Base-by-base conservation (phyloP, 2,797 vertebrate species). In the Champsocephalus esox region DNA sequence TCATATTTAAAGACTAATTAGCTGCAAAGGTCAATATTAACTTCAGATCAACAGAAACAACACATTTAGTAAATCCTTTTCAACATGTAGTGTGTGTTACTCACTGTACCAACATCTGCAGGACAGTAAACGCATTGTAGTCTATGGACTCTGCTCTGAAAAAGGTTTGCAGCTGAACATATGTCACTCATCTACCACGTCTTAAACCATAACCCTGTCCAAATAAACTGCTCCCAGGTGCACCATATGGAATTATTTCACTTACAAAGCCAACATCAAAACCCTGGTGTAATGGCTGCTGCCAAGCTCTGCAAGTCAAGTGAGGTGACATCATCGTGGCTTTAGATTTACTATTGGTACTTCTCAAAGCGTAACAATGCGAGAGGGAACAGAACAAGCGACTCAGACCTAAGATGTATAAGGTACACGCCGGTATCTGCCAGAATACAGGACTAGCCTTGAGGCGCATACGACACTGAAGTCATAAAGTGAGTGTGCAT, bases 181-280 rank as follows among this genome's bases (percentile, higher is more conserved):
- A 48, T 79, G 80, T 59, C 78, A 69, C 74, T 82, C 81, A 75
- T 83, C 75, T 70, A 61, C 56, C 45, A 56, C 14, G 45, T 51
- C 75, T 66, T 61, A 59, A 73, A 86, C 66, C 34, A 44, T 38
- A 83, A 76, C 60, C 66, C 66, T 43, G 75, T 73, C 70, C 71
- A 84, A 83, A 86, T 73, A 73, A 77, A 49, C 46, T 52, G 5
- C 68, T 41, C 55, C 84, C 87, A 91, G 87, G 81, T 84, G 87
- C 65, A 60, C 59, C 87, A 84, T 75, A 64, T 88, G 88, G 82
- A 80, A 73, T 77, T 73, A 78, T 72, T 92, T 80, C 56, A 48
- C 80, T 62, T 71, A 63, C 24, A 84, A 82, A 62, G 79, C 63
- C 85, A 55, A 77, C 70, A 79, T 75, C 58, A 76, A 84, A 87